Percentiles rank a stretch among this genome's conserved stretches.
phyloP scores from a whole-genome alignment of 2,113 vertebrate species.

The Cinclus mexicanus region DNA sequence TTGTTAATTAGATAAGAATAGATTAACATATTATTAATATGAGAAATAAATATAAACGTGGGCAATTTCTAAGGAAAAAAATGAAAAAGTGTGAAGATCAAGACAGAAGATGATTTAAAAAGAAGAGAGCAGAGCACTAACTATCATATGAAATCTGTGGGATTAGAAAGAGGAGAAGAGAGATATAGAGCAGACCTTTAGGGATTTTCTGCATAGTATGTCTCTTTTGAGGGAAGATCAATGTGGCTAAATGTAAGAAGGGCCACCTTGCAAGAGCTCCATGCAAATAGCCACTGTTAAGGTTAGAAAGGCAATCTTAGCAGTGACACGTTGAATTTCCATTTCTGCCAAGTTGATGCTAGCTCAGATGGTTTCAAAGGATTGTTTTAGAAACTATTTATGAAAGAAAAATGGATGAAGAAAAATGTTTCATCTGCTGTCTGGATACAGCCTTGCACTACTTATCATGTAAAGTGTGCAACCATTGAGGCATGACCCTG shows the following conservation, averaged over 20 bases:
- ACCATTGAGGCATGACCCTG: not conserved
- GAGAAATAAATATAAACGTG: not conserved
- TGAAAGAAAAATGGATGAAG: not conserved
- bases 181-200: not conserved
- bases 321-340: not conserved
- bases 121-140: not conserved
- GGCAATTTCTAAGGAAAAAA: not conserved
- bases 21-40: not conserved
- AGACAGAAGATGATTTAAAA: not conserved
- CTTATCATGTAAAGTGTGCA: not conserved
- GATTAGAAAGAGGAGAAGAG: not conserved
- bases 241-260: not conserved
- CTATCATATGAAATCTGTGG: not conserved
- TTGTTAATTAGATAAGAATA: not conserved
- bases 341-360: not conserved
- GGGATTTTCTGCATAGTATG: not conserved
- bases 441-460: not conserved
- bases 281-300: not conserved
- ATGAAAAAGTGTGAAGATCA: not conserved
- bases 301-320: not conserved
- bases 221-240: not conserved
- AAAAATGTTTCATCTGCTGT: not conserved
- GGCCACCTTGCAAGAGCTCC: not conserved
- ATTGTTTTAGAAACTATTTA: not conserved
- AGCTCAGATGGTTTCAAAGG: not conserved